Conservation (phyloP, 53 echinoderm and acorn worm genomes). For the Holothuria scabra region DNA sequence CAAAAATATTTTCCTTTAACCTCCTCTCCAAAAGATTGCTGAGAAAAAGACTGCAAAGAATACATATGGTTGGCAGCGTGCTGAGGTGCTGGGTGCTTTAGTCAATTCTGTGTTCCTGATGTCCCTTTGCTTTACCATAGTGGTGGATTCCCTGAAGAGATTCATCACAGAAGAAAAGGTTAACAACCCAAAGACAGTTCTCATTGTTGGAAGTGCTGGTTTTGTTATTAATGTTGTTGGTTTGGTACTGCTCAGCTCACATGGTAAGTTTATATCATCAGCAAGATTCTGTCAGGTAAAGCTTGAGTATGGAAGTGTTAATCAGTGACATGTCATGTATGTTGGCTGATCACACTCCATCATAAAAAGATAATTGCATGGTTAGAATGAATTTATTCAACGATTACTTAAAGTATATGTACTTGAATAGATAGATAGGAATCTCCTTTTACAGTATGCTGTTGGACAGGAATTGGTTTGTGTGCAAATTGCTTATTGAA, state of each 20-base stretch:
- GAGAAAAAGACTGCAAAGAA: conserved; percentile 76
- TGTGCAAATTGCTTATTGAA: too few species aligned
- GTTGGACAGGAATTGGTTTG: too few species aligned
- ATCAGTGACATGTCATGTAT: too few species aligned
- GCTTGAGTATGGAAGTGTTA: too few species aligned
- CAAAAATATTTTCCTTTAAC: background rate
- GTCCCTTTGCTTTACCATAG: conserved; percentile 89
- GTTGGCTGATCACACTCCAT: too few species aligned
- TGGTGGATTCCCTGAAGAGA: conserved; percentile 82
- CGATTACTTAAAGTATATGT: too few species aligned
- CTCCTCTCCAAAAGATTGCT: conserved; percentile 57
- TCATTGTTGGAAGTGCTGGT: conserved; percentile 78
- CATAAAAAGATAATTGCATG: too few species aligned
- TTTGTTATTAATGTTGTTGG: conserved; percentile 78
- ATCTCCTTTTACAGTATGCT: too few species aligned
- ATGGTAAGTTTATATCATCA: conserved; percentile 61
- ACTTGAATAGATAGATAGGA: too few species aligned
- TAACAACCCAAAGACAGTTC: conserved; percentile 65
- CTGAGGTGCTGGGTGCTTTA: conserved; percentile 88
- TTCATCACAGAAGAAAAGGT: conserved; percentile 71
- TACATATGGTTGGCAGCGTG: conserved; percentile 92
- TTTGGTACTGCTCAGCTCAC: conserved; percentile 74
- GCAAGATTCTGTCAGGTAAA: too few species aligned
- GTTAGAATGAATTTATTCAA: too few species aligned
- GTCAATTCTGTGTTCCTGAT: conserved; percentile 92